Base-by-base conservation (phyloP, 2,113 vertebrate species). In the Microcebus ravelobensis region DNA sequence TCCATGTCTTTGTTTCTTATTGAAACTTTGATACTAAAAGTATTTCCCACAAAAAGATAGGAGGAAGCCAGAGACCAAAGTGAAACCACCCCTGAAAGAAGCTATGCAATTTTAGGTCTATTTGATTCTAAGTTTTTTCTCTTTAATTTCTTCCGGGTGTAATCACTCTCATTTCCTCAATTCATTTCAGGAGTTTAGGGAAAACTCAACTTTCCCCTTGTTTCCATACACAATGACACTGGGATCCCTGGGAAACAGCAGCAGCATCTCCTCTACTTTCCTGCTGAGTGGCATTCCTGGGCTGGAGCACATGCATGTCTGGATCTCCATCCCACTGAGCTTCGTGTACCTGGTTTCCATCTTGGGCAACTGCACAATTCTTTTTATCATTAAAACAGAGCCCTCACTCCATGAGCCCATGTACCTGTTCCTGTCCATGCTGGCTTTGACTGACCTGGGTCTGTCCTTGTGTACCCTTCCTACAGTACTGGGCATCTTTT, bases 401-500 rank as follows among this genome's bases (percentile, higher is more conserved):
- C 92, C 94, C 50, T 98, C 95, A 0, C 98, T 98, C 18, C 98
- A 98, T 42, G 83, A 96, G 7, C 98, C 98, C 42, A 98, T 98
- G 98, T 98, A 97, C 85, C 87, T 98, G 59, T 98, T 98, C 82
- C 83, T 98, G 20, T 98, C 97, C 84, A 98, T 98, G 96, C 70
- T 98, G 55, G 97, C 98, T 45, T 6, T 97, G 31, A 97, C 97
- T 25, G 98, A 98, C 73, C 82, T 98, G 73, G 92, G 95, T 29
- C 86, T 98, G 6, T 96, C 98, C 74, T 95, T 96, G n/a, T 97
- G 97, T 27, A 97, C 97, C 7, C 74, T 98, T 21, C 97, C 98
- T 57, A 98, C 97, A 61, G 96, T 97, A 39, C 71, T 98, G 12
- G 67, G 92, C 27, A 96, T 97, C 45, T 95, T 98, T 88, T 98